phyloP scores from a whole-genome alignment of 2,888 invertebrate genomes.

The Drosophila subsilvestris region DNA sequence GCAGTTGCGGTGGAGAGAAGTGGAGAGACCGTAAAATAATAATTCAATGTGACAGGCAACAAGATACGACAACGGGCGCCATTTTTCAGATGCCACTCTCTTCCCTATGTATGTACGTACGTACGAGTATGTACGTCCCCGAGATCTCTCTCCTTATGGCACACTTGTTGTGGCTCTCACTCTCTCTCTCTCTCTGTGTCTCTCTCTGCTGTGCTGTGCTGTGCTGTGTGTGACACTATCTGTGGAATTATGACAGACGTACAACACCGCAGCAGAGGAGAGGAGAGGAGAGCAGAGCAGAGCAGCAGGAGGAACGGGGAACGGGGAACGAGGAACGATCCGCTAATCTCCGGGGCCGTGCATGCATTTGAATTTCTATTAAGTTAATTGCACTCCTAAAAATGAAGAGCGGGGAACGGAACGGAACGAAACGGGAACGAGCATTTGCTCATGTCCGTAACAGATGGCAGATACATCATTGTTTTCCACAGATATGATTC shows the following conservation, averaged over 20 bases:
- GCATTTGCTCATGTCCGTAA: slow-evolving; percentile 61
- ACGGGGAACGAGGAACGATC: not conserved
- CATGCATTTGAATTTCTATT: slow-evolving; percentile 76
- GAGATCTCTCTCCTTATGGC: slow-evolving; percentile 32
- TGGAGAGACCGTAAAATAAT: slow-evolving; percentile 72
- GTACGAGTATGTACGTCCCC: not conserved
- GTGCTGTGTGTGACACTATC: slow-evolving; percentile 61
- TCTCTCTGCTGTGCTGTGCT: slow-evolving; percentile 43
- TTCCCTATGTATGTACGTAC: not conserved
- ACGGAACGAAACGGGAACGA: slow-evolving; percentile 9
- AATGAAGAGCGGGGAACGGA: slow-evolving; percentile 20
- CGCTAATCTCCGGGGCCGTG: slow-evolving; percentile 59
- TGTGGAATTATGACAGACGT: slow-evolving; percentile 70
- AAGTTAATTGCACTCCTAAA: slow-evolving; percentile 70
- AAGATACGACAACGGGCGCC: slow-evolving; percentile 73
- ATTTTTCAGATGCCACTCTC: slow-evolving; percentile 65
- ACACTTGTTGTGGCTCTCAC: slow-evolving; percentile 54
- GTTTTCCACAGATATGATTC: slow-evolving; percentile 34
- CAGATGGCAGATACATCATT: slow-evolving; percentile 41
- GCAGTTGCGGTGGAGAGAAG: slow-evolving; percentile 31
- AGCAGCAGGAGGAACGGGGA: not conserved
- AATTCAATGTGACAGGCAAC: slow-evolving; percentile 76
- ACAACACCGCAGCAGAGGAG: slow-evolving; percentile 52
- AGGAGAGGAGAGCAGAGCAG: not conserved
- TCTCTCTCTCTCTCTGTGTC: not conserved